A percentile compares a stretch with the other conserved stretches of the same genome.
These are phyloP conservation scores for Cassiopea xamachana DNA, from an alignment of 30 jellyfish, hydroid and myxozoan genomes.

Conservation along the genomic window DNA sequence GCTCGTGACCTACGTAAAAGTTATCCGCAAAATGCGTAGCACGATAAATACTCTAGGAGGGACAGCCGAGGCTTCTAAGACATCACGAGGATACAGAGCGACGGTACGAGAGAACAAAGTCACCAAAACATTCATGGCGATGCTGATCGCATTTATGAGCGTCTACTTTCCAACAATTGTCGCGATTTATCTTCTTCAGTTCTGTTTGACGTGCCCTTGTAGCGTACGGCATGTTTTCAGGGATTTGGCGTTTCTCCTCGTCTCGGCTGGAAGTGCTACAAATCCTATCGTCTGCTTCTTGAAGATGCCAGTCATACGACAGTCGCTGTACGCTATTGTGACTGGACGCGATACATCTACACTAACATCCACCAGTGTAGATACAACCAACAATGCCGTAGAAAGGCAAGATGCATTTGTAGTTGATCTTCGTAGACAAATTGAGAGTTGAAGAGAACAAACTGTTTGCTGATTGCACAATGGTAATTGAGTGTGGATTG, in stretches of 20 bases:
- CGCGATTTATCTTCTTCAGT: conserved; percentile 74
- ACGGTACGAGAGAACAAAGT: conserved; percentile 63
- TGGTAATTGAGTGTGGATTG: no score
- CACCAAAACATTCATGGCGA: conserved; percentile 71
- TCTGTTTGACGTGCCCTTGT: conserved; percentile 88
- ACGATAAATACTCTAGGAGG: neutral
- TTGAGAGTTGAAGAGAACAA: no score
- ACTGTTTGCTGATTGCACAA: no score
- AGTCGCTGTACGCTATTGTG: conserved; percentile 55
- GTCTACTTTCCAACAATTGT: conserved; percentile 80
- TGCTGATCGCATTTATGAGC: conserved; percentile 58
- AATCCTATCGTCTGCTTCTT: conserved; percentile 92
- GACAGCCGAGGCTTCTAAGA: conserved; percentile 1
- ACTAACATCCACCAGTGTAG: neutral
- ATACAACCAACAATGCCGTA: neutral
- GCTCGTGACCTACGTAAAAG: conserved; percentile 68
- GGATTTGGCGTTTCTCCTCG: conserved; percentile 76
- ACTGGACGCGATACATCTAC: neutral
- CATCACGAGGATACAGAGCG: neutral
- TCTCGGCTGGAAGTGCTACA: conserved; percentile 85
- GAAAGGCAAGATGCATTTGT: no score
- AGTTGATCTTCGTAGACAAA: no score
- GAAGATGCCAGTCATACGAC: conserved; percentile 77
- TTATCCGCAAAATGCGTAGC: conserved; percentile 41
- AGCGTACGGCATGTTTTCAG: conserved; percentile 82